Evolutionary conservation across 2,113 vertebrate genomes (phyloP).

Genomic region (Climacteris rufus): DNA sequence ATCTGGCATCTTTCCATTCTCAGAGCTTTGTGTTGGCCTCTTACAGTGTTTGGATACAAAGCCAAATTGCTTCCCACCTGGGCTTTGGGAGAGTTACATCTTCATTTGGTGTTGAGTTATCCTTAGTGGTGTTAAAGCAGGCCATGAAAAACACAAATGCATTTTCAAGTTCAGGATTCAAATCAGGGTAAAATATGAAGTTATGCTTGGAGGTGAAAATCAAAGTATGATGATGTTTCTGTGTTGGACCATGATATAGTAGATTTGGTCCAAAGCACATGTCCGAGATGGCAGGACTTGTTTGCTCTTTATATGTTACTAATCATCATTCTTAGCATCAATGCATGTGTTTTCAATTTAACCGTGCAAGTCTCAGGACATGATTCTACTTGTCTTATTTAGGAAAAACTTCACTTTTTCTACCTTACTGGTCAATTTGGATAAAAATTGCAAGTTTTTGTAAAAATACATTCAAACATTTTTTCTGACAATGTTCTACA

Average conservation of each 20-base stretch:
- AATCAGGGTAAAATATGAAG: background rate
- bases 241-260: background rate
- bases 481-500: background rate
- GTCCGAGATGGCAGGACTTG: background rate
- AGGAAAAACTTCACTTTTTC: background rate
- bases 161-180: background rate
- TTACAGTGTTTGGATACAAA: background rate
- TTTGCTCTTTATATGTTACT: background rate
- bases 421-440: background rate
- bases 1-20: background rate
- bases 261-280: background rate
- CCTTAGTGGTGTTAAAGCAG: background rate
- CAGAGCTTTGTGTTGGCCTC: background rate
- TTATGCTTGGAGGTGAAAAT: background rate
- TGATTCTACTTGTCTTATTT: background rate
- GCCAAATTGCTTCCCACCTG: background rate
- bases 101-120: background rate
- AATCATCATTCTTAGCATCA: background rate
- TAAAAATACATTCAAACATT: background rate
- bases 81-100: background rate
- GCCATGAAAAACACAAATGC: background rate
- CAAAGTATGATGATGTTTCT: background rate
- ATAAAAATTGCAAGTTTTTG: background rate
- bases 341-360: background rate
- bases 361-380: background rate